Percentiles rank a stretch among this genome's conserved stretches.
Evolutionary conservation across 2,888 invertebrate genomes (phyloP).

Genomic region (Pristionchus japonicus): DNA sequence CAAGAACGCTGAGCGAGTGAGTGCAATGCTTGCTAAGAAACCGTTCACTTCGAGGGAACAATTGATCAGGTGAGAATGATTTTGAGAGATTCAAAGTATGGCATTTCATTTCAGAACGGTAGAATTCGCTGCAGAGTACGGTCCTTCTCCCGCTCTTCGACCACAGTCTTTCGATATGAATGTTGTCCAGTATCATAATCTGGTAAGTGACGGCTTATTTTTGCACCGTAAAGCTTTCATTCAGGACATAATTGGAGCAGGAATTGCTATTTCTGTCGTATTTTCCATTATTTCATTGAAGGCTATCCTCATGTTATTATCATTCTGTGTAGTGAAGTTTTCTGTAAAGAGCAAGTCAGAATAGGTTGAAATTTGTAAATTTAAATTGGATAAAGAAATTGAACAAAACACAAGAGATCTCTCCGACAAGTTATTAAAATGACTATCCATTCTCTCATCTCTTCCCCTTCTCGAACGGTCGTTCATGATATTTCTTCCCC

Average conservation of each 20-base stretch:
- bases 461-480: neutral
- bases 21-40: neutral
- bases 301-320: neutral
- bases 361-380: neutral
- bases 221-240: neutral
- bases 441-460: neutral
- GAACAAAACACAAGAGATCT: neutral
- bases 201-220: neutral
- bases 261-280: neutral
- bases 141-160: constrained; percentile 8
- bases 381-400: neutral
- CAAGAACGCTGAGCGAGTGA: constrained; percentile 18
- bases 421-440: neutral
- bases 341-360: neutral
- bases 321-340: neutral
- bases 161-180: constrained; percentile 29
- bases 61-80: constrained; percentile 6
- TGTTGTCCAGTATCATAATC: constrained; percentile 13
- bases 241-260: neutral
- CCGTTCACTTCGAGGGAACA: neutral
- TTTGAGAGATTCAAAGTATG: neutral
- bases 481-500: neutral
- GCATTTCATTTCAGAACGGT: neutral
- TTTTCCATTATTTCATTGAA: neutral
- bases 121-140: constrained; percentile 38